Base-by-base conservation (phyloP, 1,140 invertebrate species). In the Anthonomus grandis region DNA sequence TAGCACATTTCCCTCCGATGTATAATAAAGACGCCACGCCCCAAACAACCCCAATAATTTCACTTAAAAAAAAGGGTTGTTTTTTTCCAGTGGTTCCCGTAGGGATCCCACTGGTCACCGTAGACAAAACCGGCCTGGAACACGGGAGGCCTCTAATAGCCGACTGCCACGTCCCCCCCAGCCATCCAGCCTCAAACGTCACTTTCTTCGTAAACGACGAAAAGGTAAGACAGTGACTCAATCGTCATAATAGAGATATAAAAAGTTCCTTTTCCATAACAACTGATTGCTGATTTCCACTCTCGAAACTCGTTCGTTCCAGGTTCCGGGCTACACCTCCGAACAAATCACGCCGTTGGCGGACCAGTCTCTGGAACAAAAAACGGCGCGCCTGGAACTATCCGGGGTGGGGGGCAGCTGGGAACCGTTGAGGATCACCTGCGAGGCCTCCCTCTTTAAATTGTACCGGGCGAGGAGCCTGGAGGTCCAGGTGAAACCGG, bases 131-230 rank as follows among this genome's bases (percentile, higher is more conserved):
- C 62, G 66, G 76, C 2, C 76, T 67, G 59, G 73, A 71, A 56
- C 65, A 57, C 17, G 72, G 64, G 44, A 71, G 57, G 38, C 68
- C 70, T 2, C 60, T 72, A 4, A 65, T 72, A 45, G 78, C 78
- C 0, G 76, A 79, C 48, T 81, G 80, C 65, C 74, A 74, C 4
- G 77, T 79, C 19, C 74, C 75, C 0, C 71, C 76, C 4, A 79
- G 78, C 2, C 84, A 82, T 67, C 85, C 85, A 9, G 78, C 83
- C 6, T 80, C 84, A 1, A 86, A 86, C 65, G 78, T 87, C 38
- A 83, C 83, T 0, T 87, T 85, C 84, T 83, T 79, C 60, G 75
- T 87, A 42, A 86, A 87, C 63, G 83, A 80, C 12, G 76, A 82
- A 62, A 78, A 79, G 79, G 85, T 86, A 73, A 55, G 44, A 39